Evolutionary conservation across 2,797 vertebrate species (phyloP).

Genomic region (Orientallactaga sibirica): DNA sequence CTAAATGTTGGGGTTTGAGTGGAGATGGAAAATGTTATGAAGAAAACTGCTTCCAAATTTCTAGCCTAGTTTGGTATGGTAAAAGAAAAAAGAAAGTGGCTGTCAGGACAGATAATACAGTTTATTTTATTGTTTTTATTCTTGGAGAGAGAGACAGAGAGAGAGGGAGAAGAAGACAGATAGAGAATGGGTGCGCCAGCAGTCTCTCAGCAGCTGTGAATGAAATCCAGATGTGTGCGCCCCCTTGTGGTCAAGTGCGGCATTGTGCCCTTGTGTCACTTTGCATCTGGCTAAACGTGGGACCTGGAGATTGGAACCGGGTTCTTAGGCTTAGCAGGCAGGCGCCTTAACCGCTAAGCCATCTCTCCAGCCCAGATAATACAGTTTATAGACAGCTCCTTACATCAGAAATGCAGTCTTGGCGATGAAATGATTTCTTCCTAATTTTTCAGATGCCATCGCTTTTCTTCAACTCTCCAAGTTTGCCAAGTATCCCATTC

Average conservation of each 20-base stretch:
- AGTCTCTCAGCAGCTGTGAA: too few relatives aligned
- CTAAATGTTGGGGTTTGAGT: constrained; percentile 34
- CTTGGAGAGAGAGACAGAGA: too few relatives aligned
- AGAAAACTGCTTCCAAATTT: constrained; percentile 55
- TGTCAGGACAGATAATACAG: constrained; percentile 2
- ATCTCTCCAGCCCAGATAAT: neutral
- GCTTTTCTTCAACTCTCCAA: neutral
- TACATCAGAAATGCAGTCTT: constrained; percentile 4
- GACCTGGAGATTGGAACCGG: too few relatives aligned
- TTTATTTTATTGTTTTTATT: neutral
- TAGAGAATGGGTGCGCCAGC: too few relatives aligned
- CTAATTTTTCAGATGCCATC: neutral
- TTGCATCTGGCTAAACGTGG: too few relatives aligned
- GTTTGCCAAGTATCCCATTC: neutral
- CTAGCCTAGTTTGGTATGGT: constrained; percentile 17
- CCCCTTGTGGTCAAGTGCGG: too few relatives aligned
- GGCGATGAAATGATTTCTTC: constrained; percentile 5
- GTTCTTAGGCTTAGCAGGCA: too few relatives aligned
- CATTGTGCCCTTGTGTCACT: too few relatives aligned
- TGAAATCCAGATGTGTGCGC: too few relatives aligned
- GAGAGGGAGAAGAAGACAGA: too few relatives aligned
- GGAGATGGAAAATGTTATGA: constrained; percentile 31
- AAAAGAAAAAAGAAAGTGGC: neutral
- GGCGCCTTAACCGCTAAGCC: too few relatives aligned
- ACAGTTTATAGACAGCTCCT: neutral